Evolutionary conservation across 2,113 vertebrate species (phyloP).

Genomic region (Periophthalmus modestus): DNA sequence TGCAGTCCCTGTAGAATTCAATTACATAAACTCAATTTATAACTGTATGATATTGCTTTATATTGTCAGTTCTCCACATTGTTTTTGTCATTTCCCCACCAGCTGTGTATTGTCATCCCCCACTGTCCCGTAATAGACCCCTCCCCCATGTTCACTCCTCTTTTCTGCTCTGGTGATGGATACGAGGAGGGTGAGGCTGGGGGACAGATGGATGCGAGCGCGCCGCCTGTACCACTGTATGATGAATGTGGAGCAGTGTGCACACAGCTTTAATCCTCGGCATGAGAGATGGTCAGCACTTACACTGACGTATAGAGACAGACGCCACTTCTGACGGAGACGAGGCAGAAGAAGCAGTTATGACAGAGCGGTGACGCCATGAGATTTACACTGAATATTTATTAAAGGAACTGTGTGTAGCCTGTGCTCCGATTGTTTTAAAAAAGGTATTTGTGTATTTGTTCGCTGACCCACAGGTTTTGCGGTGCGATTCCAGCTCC

Average conservation of each 20-base stretch:
- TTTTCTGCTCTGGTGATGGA: neutral
- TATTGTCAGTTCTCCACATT: no score
- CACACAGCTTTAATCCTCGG: conserved; percentile 8
- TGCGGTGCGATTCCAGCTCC: no score
- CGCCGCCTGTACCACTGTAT: neutral
- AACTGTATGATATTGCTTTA: no score
- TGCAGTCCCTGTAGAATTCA: no score
- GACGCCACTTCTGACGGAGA: conserved; percentile 17
- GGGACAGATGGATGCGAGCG: neutral
- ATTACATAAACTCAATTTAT: no score
- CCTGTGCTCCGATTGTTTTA: no score
- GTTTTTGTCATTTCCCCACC: neutral
- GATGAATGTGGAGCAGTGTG: neutral
- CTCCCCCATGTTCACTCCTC: neutral
- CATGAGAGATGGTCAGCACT: conserved; percentile 26
- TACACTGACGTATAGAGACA: conserved; percentile 24
- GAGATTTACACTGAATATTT: conserved; percentile 6
- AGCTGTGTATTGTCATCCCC: neutral
- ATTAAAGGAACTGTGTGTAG: neutral
- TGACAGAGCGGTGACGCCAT: conserved; percentile 16
- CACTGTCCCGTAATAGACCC: neutral
- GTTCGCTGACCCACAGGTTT: no score
- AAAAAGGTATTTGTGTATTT: no score
- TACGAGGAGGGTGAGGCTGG: neutral
- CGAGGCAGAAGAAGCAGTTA: conserved; percentile 11